Conservation (phyloP, 2,797 vertebrate genomes). For the Sebastes nivosus region DNA sequence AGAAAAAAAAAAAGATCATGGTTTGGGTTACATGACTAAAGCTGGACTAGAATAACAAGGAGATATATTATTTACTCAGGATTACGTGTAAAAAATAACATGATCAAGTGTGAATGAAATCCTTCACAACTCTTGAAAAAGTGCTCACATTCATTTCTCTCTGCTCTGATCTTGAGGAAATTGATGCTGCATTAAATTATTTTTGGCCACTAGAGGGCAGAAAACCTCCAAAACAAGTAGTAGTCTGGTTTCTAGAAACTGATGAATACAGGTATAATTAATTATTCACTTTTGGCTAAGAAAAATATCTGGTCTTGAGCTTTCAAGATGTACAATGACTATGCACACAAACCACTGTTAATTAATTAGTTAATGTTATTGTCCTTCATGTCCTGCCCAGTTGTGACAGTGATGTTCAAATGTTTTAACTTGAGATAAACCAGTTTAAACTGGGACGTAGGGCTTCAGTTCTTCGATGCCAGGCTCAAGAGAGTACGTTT, state of each 20-base stretch:
- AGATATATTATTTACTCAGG: not conserved
- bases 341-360: not conserved
- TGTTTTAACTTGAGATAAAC: not conserved
- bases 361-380: not conserved
- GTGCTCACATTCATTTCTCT: not conserved
- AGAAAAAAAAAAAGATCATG: too few relatives aligned
- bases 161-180: not conserved
- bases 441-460: not conserved
- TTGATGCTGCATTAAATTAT: not conserved
- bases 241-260: not conserved
- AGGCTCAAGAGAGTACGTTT: not conserved
- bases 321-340: not conserved
- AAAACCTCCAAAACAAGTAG: not conserved
- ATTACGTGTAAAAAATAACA: not conserved
- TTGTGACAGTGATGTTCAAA: not conserved
- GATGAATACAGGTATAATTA: not conserved
- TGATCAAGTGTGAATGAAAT: not conserved
- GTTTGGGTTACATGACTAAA: too few relatives aligned
- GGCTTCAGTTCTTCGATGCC: not conserved
- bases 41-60: not conserved
- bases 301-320: not conserved
- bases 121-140: not conserved
- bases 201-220: slow-evolving; percentile 9
- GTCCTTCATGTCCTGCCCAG: too few relatives aligned
- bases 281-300: not conserved